Conservation (phyloP, 2,888 invertebrate genomes). For the Trisateles emortualis region DNA sequence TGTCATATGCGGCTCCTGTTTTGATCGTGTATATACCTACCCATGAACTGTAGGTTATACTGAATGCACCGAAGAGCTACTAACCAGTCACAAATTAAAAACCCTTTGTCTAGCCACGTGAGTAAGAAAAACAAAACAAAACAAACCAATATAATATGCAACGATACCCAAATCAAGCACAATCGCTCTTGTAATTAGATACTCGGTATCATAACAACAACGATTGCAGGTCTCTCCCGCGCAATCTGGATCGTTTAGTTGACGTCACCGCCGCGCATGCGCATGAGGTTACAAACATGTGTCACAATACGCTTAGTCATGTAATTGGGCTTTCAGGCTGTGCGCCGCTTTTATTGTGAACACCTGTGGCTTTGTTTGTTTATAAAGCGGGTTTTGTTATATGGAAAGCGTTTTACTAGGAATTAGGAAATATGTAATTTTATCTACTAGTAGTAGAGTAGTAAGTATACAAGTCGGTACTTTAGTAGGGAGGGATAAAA, state of each 20-base stretch:
- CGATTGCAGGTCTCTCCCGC: conserved; percentile 34
- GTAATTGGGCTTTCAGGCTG: conserved; percentile 44
- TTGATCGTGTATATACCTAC: no score
- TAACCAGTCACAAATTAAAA: no score
- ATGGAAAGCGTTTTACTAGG: background rate
- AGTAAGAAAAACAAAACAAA: no score
- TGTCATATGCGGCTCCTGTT: no score
- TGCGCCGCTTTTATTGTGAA: conserved; percentile 34
- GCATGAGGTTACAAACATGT: conserved; percentile 24
- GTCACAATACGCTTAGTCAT: conserved; percentile 51
- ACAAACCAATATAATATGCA: conserved; percentile 7
- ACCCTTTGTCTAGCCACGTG: no score
- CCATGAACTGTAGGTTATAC: no score
- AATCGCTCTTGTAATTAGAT: conserved; percentile 43
- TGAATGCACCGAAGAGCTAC: no score
- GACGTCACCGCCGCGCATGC: conserved; percentile 50
- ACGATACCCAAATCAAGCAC: conserved; percentile 26
- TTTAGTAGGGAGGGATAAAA: no score
- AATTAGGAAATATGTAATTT: background rate
- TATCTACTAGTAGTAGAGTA: no score
- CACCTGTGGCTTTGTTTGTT: conserved; percentile 41
- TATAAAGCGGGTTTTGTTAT: conserved; percentile 4
- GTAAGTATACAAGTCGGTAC: no score
- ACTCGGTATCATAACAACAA: conserved; percentile 42
- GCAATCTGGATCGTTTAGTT: conserved; percentile 51